Conservation (phyloP, 2,113 vertebrate genomes). For the Dromiciops gliroides region DNA sequence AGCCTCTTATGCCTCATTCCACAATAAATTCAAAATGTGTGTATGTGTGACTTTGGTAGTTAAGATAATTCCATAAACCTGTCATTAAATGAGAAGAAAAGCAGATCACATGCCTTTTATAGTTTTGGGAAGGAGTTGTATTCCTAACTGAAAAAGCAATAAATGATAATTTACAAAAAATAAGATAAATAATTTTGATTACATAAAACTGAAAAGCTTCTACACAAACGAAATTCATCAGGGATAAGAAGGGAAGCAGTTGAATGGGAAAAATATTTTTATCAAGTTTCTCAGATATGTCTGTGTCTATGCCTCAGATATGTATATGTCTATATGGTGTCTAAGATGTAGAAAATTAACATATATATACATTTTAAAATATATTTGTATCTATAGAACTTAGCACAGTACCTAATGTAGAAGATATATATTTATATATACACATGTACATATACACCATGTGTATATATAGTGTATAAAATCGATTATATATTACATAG, state of each 20-base stretch:
- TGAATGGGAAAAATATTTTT: not conserved
- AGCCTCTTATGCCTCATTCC: not conserved
- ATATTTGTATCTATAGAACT: too few relatives aligned
- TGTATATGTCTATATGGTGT: too few relatives aligned
- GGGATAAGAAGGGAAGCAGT: not conserved
- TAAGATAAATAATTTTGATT: not conserved
- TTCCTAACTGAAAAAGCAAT: not conserved
- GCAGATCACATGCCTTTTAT: not conserved
- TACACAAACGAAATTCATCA: not conserved
- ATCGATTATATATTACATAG: not conserved
- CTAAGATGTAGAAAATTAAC: not conserved
- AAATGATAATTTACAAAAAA: not conserved
- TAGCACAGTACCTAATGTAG: not conserved
- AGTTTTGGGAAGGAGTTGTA: not conserved
- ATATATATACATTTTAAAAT: not conserved
- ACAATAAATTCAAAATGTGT: not conserved
- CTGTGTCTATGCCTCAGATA: too few relatives aligned
- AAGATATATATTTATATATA: not conserved
- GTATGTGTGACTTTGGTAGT: not conserved
- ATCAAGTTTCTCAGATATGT: not conserved
- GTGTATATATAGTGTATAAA: not conserved
- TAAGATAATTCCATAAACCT: not conserved
- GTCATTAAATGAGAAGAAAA: not conserved
- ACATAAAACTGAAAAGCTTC: not conserved
- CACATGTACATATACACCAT: too few relatives aligned